Base-by-base conservation (phyloP, 2,888 invertebrate genomes). In the Ashinkailepas kermadecensis region DNA sequence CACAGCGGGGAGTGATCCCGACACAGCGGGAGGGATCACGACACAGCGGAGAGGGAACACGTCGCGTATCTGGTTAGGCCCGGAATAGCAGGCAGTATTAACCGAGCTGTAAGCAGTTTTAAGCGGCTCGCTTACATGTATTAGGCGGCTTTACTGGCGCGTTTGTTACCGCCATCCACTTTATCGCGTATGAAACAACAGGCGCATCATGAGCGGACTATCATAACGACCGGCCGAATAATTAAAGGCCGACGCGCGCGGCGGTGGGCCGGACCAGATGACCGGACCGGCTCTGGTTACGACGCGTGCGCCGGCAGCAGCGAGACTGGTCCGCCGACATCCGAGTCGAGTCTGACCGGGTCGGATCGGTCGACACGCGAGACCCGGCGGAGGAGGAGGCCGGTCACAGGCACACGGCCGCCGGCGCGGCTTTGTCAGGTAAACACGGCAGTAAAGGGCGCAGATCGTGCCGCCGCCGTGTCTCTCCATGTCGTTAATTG, bases 131-230 rank as follows among this genome's bases (percentile, higher is more conserved):
- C 67, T 67, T 25, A n/a, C 67, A 25, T 67, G 67, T n/a, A 67
- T 67, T 67, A 67, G 67, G 25, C 67, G n/a, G 67, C 25, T 67
- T 67, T 67, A 67, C 67, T 11, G 67, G n/a, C 12, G 67, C 67
- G 67, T 67, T 67, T 67, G 67, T 67, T 67, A 67, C 67, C 67
- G n/a, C 11, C 25, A 67, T 67, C 67, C 25, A n/a, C n/a, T 67
- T 67, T 67, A 67, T 67, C 67, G 67, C 67, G 67, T 67, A 67
- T 67, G 67, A 67, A 67, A 67, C 67, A 67, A 67, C 67, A n/a
- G 67, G 25, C 67, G n/a, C 25, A 67, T 67, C 67, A 67, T 13
- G 67, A n/a, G 13, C 25, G n/a, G 13, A 12, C 12, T 10, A 25
- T n/a, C 67, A 10, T 25, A n/a, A 67, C 25, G 67, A 25, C 67